Evolutionary conservation across 1,140 invertebrate genomes (phyloP).

Genomic region (Brachionus koreanus): DNA sequence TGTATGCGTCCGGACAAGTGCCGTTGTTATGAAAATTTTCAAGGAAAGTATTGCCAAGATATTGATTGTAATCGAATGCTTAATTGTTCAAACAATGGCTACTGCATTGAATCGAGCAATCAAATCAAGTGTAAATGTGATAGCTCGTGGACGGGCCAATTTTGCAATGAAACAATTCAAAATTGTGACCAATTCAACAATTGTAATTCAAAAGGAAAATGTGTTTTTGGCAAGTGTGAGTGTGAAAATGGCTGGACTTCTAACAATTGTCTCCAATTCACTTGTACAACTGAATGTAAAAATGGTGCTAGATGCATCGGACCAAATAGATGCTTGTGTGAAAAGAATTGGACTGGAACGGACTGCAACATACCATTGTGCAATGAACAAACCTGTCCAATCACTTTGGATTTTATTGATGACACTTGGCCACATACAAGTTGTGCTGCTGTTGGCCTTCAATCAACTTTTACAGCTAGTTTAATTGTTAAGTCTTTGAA

Average conservation of each 20-base stretch:
- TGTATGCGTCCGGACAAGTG: not conserved
- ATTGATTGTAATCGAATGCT: not conserved
- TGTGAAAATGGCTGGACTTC: not conserved
- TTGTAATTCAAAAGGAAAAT: not conserved
- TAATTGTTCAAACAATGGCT: not conserved
- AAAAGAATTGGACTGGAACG: not conserved
- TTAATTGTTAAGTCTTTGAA: not conserved
- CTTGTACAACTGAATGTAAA: not conserved
- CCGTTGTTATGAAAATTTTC: not conserved
- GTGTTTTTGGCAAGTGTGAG: not conserved
- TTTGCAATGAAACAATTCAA: not conserved
- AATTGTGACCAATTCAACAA: not conserved
- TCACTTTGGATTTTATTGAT: not conserved
- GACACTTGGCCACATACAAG: not conserved
- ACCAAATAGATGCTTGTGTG: not conserved
- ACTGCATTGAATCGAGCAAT: not conserved
- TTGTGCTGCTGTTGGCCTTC: not conserved
- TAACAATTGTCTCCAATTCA: not conserved
- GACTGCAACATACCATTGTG: not conserved
- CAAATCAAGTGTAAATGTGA: not conserved
- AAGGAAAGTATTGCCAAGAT: not conserved
- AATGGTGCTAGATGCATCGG: not conserved
- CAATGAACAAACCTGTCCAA: not conserved
- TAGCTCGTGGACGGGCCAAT: not conserved
- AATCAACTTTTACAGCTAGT: not conserved